phyloP scores from a whole-genome alignment of 2,113 vertebrate genomes.

The Nothoprocta perdicaria region DNA sequence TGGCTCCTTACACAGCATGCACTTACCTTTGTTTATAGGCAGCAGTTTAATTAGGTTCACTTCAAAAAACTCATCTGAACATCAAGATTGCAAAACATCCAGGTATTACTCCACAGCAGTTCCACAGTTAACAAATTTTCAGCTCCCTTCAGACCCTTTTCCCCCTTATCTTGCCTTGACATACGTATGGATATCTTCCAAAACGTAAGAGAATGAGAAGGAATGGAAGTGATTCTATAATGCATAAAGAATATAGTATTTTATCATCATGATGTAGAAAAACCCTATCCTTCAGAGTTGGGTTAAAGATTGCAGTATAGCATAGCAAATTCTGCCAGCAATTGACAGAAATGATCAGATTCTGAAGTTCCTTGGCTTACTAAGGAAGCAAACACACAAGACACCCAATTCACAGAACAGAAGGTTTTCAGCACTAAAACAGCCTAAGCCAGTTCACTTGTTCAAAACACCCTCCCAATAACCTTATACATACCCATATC shows the following conservation, averaged over 20 bases:
- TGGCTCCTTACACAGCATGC: background rate
- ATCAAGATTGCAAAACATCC: background rate
- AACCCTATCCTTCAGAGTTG: background rate
- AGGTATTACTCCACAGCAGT: background rate
- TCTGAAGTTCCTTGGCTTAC: background rate
- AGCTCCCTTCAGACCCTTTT: background rate
- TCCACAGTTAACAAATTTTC: background rate
- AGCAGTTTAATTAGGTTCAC: background rate
- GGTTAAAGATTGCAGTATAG: background rate
- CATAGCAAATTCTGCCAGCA: background rate
- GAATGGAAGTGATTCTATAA: background rate
- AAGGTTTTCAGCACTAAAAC: background rate
- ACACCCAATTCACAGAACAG: background rate
- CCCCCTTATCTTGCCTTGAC: background rate
- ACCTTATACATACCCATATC: fast-evolving
- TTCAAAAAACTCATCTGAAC: background rate
- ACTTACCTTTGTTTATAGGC: background rate
- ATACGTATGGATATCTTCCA: background rate
- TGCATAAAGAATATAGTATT: background rate
- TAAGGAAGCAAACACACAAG: background rate
- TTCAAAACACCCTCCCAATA: background rate
- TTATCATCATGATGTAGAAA: background rate
- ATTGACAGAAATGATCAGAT: background rate
- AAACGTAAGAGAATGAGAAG: background rate
- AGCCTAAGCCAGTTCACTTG: background rate